Percentiles rank a stretch among this genome's conserved stretches.
These are phyloP conservation scores for Hyperoplus immaculatus DNA, from an alignment of 2,797 vertebrate species.

Conservation along the genomic window DNA sequence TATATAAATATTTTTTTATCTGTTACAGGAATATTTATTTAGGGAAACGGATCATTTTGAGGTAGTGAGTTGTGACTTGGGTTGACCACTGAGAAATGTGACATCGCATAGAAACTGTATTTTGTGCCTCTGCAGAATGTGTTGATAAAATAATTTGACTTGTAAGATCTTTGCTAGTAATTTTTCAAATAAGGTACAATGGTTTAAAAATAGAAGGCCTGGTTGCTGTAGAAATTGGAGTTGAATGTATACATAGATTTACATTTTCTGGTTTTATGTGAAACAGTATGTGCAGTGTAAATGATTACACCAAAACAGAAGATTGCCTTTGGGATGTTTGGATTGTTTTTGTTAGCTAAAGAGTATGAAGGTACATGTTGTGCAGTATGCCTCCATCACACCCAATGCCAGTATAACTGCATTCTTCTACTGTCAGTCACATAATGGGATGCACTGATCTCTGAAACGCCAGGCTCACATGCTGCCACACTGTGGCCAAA, in stretches of 20 bases:
- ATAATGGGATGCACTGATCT: not conserved
- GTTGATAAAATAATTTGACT: conserved; percentile 43
- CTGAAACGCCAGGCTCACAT: conserved; percentile 9
- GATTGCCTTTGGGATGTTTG: not conserved
- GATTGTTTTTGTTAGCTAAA: not conserved
- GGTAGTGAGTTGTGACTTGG: not conserved
- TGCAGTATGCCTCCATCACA: not conserved
- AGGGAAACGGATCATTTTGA: conserved; percentile 18
- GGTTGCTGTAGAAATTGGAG: not conserved
- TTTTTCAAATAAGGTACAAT: not conserved
- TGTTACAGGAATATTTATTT: conserved; percentile 69
- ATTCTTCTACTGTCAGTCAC: conserved; percentile 14
- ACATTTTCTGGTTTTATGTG: conserved; percentile 3
- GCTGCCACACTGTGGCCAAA: conserved; percentile 53
- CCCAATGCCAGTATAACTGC: not conserved
- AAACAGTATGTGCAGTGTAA: not conserved
- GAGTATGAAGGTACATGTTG: not conserved
- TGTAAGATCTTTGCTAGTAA: conserved; percentile 4
- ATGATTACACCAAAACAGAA: not conserved
- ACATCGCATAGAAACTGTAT: conserved; percentile 20
- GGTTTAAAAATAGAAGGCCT: not conserved
- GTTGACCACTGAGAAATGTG: conserved; percentile 19
- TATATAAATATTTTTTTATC: conserved; percentile 30
- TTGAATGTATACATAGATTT: not conserved
- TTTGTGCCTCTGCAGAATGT: conserved; percentile 54